Evolutionary conservation across 2,888 invertebrate species (phyloP).

Genomic region (Strigamia crassipes): DNA sequence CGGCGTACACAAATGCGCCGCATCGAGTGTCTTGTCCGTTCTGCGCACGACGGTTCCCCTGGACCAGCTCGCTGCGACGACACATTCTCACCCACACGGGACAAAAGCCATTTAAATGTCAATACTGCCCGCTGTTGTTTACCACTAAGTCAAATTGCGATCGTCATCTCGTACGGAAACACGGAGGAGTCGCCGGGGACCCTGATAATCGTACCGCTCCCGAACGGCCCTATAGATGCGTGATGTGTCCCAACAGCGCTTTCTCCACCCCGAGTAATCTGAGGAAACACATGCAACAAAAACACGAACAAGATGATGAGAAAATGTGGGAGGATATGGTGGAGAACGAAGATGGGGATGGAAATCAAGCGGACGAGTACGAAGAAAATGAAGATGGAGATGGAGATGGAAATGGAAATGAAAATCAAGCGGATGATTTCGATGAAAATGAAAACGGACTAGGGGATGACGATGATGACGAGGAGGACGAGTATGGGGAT

Average conservation of each 20-base stretch:
- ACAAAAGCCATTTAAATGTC: conserved; percentile 95
- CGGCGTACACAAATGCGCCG: conserved; percentile 92
- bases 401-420: neutral
- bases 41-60: conserved; percentile 92
- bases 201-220: conserved; percentile 67
- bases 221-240: conserved; percentile 78
- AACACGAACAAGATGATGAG: conserved; percentile 62
- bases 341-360: neutral
- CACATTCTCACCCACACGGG: conserved; percentile 94
- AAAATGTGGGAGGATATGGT: conserved; percentile 6
- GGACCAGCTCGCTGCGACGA: conserved; percentile 93
- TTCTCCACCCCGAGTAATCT: conserved; percentile 79
- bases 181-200: conserved; percentile 63
- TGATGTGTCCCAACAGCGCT: conserved; percentile 79
- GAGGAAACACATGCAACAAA: conserved; percentile 75
- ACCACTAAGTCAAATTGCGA: conserved; percentile 98
- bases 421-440: neutral
- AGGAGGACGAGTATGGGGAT: neutral
- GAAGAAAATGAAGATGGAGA: neutral
- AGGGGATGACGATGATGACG: neutral
- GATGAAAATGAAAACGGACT: neutral
- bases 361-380: neutral
- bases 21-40: conserved; percentile 92
- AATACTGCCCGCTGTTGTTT: conserved; percentile 88
- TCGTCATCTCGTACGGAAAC: conserved; percentile 87